These are phyloP conservation scores for Buceros bicornis DNA, from an alignment of 2,797 vertebrate genomes.

Conservation along the genomic window DNA sequence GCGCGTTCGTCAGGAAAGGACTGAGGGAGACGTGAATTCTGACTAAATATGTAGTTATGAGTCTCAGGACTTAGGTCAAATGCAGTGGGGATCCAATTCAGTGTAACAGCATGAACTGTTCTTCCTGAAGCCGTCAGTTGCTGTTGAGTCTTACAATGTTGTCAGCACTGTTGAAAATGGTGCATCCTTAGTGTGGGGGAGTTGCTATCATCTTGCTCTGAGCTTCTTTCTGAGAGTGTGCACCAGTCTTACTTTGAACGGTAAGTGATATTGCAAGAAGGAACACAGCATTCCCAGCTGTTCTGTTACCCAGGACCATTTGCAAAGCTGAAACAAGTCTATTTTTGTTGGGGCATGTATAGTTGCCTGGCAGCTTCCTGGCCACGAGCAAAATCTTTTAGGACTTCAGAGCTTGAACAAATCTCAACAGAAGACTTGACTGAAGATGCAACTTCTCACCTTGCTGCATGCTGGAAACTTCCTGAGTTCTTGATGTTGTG, in stretches of 20 bases:
- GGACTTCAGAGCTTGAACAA: background rate
- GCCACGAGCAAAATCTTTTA: background rate
- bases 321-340: background rate
- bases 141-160: background rate
- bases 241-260: background rate
- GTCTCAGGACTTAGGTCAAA: background rate
- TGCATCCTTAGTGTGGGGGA: background rate
- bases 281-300: background rate
- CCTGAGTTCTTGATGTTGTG: background rate
- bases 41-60: background rate
- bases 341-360: background rate
- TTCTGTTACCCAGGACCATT: background rate
- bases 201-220: background rate
- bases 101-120: background rate
- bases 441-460: background rate
- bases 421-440: background rate
- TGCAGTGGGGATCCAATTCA: background rate
- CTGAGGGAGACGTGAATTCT: background rate
- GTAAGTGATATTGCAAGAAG: background rate
- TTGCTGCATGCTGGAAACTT: slow-evolving; percentile 4
- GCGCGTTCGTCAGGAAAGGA: background rate
- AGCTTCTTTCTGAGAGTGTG: background rate
- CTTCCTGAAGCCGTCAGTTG: background rate
- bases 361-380: background rate
- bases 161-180: background rate